Conservation (phyloP, 2,113 vertebrate genomes). For the Tupaia tana region DNA sequence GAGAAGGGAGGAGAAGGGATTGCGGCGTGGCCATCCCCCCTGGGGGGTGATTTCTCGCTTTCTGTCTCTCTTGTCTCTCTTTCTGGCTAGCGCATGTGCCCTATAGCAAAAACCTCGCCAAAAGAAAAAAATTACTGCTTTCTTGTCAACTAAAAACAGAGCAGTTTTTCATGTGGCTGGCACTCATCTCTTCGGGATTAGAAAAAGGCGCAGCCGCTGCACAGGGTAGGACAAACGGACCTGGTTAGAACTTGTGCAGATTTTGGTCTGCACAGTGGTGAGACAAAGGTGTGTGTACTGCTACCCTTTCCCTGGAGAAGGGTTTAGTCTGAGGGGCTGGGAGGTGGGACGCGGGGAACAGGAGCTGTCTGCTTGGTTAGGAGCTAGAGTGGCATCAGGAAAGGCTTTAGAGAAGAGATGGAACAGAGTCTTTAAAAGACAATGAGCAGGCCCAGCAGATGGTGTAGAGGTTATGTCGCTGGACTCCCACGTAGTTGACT, state of each 20-base stretch:
- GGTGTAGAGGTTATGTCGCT: no score
- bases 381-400: background rate
- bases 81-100: no score
- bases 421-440: background rate
- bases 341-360: fast-evolving
- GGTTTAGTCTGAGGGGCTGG: background rate
- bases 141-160: background rate
- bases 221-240: no score
- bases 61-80: no score
- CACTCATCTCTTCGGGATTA: background rate
- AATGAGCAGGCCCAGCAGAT: no score
- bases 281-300: background rate
- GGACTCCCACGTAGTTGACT: no score
- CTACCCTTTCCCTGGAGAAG: background rate
- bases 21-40: no score
- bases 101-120: no score
- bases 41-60: no score
- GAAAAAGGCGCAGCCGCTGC: background rate
- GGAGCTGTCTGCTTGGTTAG: fast-evolving
- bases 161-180: background rate
- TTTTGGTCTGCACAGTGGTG: background rate
- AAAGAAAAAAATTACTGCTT: no score
- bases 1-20: no score
- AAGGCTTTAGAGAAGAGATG: background rate
- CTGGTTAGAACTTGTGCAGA: background rate